Base-by-base conservation (phyloP, 2,113 vertebrate genomes). In the Sander vitreus region DNA sequence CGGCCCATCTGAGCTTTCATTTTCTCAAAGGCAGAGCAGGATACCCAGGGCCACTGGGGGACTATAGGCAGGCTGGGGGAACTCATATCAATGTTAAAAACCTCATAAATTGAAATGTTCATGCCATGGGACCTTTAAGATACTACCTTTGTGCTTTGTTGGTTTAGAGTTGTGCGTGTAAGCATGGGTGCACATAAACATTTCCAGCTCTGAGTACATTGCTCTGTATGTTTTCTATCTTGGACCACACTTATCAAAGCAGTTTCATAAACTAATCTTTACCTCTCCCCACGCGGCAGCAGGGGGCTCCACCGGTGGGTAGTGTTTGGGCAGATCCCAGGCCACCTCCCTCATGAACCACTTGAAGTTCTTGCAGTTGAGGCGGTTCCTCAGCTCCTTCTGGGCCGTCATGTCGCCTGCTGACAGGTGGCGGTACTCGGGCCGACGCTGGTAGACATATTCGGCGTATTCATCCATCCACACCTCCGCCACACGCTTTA, bases 381-480 rank as follows among this genome's bases (percentile, higher is more conserved):
- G 96, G 43, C 77, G 89, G 93, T 76, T 95, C 71, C 98, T 95
- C 36, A 99, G 95, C 57, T 97, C 96, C 88, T 97, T 99, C 96
- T 99, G 98, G 3, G 87, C 85, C 0, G 93, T 73, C 2, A 98
- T 96, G 5, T 99, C 98, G 4, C 98, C 98, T 0, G 97, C 96
- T 0, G 98, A 98, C 25, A 99, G 96, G 90, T 99, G 98, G 60
- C 98, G 96, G 94, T 99, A 99, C 91, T 99, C 98, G 0, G 98
- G 98, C 21, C 97, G 93, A 0, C 98, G 97, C 95, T 99, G 97
- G 95, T 99, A 99, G 33, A 99, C 96, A 85, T 94, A 97, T 67
- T 99, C 98, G 0, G 97, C 98, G 0, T 96, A 99, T n/a, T 99
- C 98, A 0, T 99, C 98, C 98, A 99, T 99, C 98, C 98, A 99